phyloP scores from a whole-genome alignment of 2,113 vertebrate species.

The Corythoichthys intestinalis region DNA sequence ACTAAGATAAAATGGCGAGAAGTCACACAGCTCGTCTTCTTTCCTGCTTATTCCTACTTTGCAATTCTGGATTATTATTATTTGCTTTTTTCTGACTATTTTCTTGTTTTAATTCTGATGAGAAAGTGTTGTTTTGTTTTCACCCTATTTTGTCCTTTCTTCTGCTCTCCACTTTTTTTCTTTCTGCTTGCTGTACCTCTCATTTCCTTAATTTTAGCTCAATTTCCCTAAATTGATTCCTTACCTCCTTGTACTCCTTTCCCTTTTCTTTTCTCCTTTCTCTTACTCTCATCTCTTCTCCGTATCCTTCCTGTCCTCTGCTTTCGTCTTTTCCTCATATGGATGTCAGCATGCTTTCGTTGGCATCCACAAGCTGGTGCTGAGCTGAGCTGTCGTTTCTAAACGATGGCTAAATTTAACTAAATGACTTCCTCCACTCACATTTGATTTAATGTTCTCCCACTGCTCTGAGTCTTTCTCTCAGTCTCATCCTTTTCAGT shows the following conservation, averaged over 20 bases:
- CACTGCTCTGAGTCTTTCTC: constrained; percentile 38
- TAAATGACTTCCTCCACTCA: constrained; percentile 70
- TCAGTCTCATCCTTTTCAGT: constrained; percentile 53
- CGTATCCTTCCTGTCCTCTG: constrained; percentile 1
- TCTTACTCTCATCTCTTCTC: not conserved
- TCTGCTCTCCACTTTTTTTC: not conserved
- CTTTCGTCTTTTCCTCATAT: constrained; percentile 13
- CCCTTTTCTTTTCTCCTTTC: not conserved
- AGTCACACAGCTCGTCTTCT: constrained; percentile 57
- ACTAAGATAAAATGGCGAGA: constrained; percentile 62
- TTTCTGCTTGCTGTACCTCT: not conserved
- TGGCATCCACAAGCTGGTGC: constrained; percentile 55
- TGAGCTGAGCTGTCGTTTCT: constrained; percentile 60
- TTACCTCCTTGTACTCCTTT: not conserved
- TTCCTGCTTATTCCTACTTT: not conserved
- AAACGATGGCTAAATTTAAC: constrained; percentile 72
- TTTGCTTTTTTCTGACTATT: not conserved
- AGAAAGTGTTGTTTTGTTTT: no score
- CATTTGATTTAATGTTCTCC: constrained; percentile 61
- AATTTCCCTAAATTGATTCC: not conserved
- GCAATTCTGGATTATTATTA: not conserved
- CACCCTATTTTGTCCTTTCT: not conserved
- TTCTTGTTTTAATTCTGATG: no score
- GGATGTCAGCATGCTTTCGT: constrained; percentile 49
- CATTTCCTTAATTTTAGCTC: not conserved